Evolutionary conservation across 2,888 invertebrate species (phyloP), one percentile per base, ranked within the genome.

Genomic region (Galeruca laticollis): DNA sequence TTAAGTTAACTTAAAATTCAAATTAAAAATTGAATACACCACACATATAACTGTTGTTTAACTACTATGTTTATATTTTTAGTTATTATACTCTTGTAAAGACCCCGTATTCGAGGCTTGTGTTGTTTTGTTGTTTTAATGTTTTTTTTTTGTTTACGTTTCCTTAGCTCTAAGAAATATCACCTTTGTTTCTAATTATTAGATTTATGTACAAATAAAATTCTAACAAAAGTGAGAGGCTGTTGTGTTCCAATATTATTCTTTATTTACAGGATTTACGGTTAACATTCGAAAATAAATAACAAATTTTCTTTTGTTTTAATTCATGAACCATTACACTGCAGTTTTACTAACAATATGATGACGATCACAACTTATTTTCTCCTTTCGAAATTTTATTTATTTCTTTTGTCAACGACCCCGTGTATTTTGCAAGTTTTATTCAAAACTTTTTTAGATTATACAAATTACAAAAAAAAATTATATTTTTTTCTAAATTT

Each of bases 21-120:
- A 26, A 26, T 26, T 26, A 62, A 51, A 26, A 57, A 60, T 40
- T 57, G 64, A 47, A 26, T 64, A 33, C 60, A 52, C 37, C 66
- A 43, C 47, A 21, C 43, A 11, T 52, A 40, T 83, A 81, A 80
- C 79, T 82, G 81, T 83, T 82, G 80, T 82, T 80, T 79, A 78
- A 76, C 77, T 76, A 76, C 77, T 76, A 80, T 81, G 78, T 81
- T 81, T 79, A 79, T 75, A 72, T 78, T 81, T 80, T 78, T 74
- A 78, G 78, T 80, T 79, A 78, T 78, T 79, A 78, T 78, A 80
- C 60, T 76, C 69, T 76, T 76, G 79, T 79, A 80, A 75, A 79
- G 78, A 77, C 77, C 74, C 74, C 71, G 52, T 70, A 64, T 68
- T 67, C 68, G 76, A 77, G 79, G 78, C 77, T 80, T 80, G 76